These are phyloP conservation scores for Clarias magur DNA, from an alignment of 2,113 vertebrate species.

Conservation along the genomic window DNA sequence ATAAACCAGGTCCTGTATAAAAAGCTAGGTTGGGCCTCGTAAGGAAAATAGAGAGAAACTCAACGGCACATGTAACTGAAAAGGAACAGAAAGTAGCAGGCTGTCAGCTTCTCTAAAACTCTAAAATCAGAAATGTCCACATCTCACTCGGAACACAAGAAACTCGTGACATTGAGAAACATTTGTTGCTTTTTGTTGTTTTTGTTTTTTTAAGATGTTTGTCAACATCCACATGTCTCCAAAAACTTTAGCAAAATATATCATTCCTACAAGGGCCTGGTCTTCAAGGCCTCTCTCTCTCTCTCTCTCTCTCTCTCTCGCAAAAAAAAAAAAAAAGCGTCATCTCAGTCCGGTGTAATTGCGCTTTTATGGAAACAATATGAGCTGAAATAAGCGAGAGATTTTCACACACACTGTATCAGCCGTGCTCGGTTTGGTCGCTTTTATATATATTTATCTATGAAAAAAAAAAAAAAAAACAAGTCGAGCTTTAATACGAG, in stretches of 20 bases:
- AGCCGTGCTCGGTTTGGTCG: too few relatives aligned
- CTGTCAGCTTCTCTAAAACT: neutral
- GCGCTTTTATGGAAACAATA: neutral
- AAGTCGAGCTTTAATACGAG: neutral
- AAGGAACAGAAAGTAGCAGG: slow-evolving; percentile 40
- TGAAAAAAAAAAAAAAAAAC: neutral
- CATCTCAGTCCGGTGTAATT: neutral
- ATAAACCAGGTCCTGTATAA: neutral
- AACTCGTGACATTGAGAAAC: neutral
- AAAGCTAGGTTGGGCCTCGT: neutral
- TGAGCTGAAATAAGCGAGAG: neutral
- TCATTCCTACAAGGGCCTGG: neutral
- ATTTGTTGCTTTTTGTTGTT: neutral
- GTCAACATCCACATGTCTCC: neutral
- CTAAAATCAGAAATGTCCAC: too few relatives aligned
- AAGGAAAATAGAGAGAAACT: neutral
- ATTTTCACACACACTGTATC: neutral
- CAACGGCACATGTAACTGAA: neutral
- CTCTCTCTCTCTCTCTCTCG: neutral
- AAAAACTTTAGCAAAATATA: neutral
- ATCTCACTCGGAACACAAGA: too few relatives aligned
- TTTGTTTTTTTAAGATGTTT: neutral
- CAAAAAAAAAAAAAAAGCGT: too few relatives aligned
- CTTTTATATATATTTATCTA: too few relatives aligned
- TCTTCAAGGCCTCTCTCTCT: neutral